Conservation (phyloP, 2,797 vertebrate species). For the Austrolebias charrua region DNA sequence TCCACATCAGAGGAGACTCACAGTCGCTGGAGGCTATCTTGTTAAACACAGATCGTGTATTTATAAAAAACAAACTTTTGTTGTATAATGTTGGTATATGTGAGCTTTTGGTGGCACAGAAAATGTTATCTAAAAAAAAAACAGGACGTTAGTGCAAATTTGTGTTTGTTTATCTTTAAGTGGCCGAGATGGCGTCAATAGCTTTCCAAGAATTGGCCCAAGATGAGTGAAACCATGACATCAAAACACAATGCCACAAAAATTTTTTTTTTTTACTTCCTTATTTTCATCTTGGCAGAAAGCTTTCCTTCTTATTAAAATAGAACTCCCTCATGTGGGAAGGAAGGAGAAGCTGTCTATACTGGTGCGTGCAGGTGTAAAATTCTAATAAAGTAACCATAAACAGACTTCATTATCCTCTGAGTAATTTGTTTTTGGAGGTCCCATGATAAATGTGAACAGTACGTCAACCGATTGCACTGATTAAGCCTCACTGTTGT, state of each 20-base stretch:
- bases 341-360: conserved; percentile 6
- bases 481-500: neutral
- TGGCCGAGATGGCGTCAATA: conserved; percentile 36
- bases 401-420: conserved; percentile 26
- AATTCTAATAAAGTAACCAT: conserved; percentile 29
- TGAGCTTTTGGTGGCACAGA: conserved; percentile 34
- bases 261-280: conserved; percentile 9
- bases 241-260: conserved; percentile 50
- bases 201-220: conserved; percentile 55
- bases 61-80: conserved; percentile 48
- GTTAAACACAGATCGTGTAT: conserved; percentile 64
- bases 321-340: conserved; percentile 8
- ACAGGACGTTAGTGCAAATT: conserved; percentile 4
- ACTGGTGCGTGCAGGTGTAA: conserved; percentile 19
- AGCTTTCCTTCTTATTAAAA: conserved; percentile 18
- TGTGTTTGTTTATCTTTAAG: conserved; percentile 34
- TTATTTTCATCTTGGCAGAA: conserved; percentile 19
- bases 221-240: conserved; percentile 45
- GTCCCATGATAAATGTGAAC: conserved; percentile 46
- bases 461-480: neutral
- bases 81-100: conserved; percentile 42
- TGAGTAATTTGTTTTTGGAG: conserved; percentile 22
- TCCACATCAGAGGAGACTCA: conserved; percentile 65
- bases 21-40: conserved; percentile 53
- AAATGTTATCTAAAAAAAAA: conserved; percentile 30